Evolutionary conservation across 2,797 vertebrate genomes (phyloP).

Genomic region (Dryobates pubescens): DNA sequence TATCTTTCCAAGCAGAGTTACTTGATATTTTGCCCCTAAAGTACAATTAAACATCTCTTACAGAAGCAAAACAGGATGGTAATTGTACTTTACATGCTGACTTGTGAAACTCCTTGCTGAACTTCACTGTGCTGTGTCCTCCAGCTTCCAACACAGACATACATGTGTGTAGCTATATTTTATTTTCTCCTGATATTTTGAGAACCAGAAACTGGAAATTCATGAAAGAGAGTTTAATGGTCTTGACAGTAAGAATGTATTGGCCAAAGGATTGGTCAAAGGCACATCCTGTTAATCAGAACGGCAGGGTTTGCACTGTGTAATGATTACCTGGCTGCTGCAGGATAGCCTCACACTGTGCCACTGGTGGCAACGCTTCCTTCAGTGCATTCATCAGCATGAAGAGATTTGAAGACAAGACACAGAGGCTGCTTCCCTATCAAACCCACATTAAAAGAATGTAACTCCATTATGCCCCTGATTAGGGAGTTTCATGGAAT

Average conservation of each 20-base stretch:
- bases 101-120: not conserved
- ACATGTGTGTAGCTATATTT: rapidly evolving
- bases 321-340: not conserved
- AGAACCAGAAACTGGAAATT: not conserved
- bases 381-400: not conserved
- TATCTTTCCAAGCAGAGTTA: not conserved
- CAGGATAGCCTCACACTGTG: not conserved
- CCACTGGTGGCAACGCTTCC: not conserved
- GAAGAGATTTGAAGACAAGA: not conserved
- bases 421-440: not conserved
- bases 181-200: not conserved
- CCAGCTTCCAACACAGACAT: not conserved
- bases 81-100: not conserved
- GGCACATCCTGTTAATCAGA: not conserved
- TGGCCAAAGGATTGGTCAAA: not conserved
- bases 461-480: not conserved
- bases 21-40: not conserved
- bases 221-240: not conserved
- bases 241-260: rapidly evolving
- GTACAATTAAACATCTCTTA: not conserved
- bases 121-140: not conserved
- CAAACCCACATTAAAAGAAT: not conserved
- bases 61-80: not conserved
- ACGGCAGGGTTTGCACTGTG: rapidly evolving
- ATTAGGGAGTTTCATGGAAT: not conserved